These are phyloP conservation scores for Sepiola atlantica DNA, from an alignment of 2,888 invertebrate genomes.

Conservation along the genomic window DNA sequence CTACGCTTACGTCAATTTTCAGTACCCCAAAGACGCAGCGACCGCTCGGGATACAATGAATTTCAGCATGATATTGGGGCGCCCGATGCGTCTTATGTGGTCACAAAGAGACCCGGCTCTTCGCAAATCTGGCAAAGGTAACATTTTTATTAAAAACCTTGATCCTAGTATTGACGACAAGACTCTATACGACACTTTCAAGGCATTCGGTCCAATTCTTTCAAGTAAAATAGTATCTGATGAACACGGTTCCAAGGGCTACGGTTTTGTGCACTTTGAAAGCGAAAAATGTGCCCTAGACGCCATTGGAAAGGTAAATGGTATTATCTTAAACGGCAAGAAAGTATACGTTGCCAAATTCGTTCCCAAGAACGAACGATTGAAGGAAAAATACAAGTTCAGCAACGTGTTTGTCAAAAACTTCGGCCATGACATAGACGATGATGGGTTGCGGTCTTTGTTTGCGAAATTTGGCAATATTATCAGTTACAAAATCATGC, in stretches of 20 bases:
- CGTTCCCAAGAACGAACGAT: conserved; percentile 37
- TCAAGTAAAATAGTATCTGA: conserved; percentile 32
- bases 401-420: conserved; percentile 9
- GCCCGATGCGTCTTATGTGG: conserved; percentile 46
- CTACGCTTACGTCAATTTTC: conserved; percentile 42
- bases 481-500: conserved; percentile 2
- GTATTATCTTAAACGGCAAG: background rate
- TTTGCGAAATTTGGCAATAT: background rate
- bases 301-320: background rate
- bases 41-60: conserved; percentile 39
- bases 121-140: conserved; percentile 34
- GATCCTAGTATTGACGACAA: background rate
- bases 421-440: background rate
- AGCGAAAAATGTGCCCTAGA: background rate
- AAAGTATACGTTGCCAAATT: conserved; percentile 37
- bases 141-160: conserved; percentile 40
- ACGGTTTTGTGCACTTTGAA: conserved; percentile 38
- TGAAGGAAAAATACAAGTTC: conserved; percentile 41
- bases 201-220: background rate
- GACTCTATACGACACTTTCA: conserved; percentile 4
- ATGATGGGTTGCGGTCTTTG: background rate
- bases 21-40: background rate
- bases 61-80: background rate
- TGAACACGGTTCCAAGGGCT: conserved; percentile 33
- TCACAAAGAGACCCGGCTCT: conserved; percentile 44